Evolutionary conservation across 2,113 vertebrate genomes (phyloP).

Genomic region (Tragelaphus imberbis): DNA sequence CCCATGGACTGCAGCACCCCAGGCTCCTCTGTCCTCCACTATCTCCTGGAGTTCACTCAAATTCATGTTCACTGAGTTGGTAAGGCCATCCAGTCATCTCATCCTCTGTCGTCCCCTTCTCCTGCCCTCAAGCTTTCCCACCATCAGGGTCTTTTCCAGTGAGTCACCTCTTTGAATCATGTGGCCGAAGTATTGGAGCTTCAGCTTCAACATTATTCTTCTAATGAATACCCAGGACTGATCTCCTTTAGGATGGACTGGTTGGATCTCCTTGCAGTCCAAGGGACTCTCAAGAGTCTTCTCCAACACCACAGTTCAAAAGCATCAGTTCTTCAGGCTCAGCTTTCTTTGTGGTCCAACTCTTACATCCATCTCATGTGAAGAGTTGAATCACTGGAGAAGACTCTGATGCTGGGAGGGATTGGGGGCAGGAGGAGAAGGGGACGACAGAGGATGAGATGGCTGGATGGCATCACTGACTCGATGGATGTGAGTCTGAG

Average conservation of each 20-base stretch:
- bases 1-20: not conserved
- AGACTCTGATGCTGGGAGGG: no score
- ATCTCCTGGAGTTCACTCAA: not conserved
- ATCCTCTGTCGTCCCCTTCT: not conserved
- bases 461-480: no score
- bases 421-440: no score
- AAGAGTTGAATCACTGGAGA: no score
- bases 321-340: not conserved
- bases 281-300: not conserved
- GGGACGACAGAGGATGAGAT: no score
- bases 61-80: rapidly evolving
- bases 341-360: not conserved
- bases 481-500: no score
- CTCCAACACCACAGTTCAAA: not conserved
- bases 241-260: not conserved
- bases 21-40: not conserved
- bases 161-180: not conserved
- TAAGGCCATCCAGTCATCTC: not conserved
- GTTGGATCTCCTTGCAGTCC: not conserved
- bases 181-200: not conserved
- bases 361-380: no score
- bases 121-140: not conserved
- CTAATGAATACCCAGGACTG: not conserved
- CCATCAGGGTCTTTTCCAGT: not conserved
- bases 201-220: not conserved